Base-by-base conservation (phyloP, 2,888 invertebrate genomes). In the Stenodema calcarata region DNA sequence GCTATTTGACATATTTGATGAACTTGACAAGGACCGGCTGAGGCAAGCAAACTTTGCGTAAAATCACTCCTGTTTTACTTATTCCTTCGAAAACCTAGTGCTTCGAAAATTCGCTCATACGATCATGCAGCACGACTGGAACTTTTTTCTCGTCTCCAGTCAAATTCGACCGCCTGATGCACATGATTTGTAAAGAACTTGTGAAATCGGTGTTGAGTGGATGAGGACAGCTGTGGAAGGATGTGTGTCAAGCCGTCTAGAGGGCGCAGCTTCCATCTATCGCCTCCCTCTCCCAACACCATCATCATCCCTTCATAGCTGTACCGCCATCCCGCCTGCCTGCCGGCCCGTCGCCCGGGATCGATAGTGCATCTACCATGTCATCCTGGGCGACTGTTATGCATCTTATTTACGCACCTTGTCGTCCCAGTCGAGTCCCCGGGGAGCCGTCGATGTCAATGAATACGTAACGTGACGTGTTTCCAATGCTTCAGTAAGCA, bases 201-300 rank as follows among this genome's bases (percentile, higher is more conserved):
- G 62, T 62, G 23, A 62, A 23, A 27, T 50, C 6, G 50, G 6
- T 6, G 50, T 14, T n/a, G 62, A 27, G 62, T 6, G 23, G 62
- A 12, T 23, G 27, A 27, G 78, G 78, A 27, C 27, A 44, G 23
- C 18, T 44, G 44, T 78, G 78, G 78, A 78, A 78, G 78, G 78
- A 78, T 78, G 78, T 78, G 78, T 78, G 78, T 78, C 78, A 78
- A 78, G 78, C 78, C 44, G 78, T 78, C 78, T 78, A 42, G 44
- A 41, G 78, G 41, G 41, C 41, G 78, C 75, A 78, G 42, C 27
- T 44, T 7, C 44, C 44, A 14, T 6, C 78, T 7, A 35, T 4
- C 2, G 35, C n/a, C n/a, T n/a, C n/a, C n/a, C n/a, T n/a, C n/a
- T n/a, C n/a, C n/a, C n/a, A n/a, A n/a, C 42, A 4, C 4, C 54